These are phyloP conservation scores for Lepidonotus clava DNA, from an alignment of 2,888 invertebrate species.

Conservation along the genomic window DNA sequence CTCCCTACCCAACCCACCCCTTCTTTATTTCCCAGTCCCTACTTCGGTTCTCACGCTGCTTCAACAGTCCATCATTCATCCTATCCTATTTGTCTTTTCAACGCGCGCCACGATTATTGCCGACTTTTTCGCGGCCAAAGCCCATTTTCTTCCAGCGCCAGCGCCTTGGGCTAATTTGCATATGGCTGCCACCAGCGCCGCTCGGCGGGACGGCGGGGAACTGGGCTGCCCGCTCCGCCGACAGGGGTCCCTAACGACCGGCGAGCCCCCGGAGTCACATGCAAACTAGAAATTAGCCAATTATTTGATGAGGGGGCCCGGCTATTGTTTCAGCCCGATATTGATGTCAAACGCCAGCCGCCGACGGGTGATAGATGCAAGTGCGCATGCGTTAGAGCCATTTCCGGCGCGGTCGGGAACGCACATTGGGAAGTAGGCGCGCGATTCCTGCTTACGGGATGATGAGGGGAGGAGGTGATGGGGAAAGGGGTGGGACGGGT, in stretches of 20 bases:
- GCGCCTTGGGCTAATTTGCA: slow-evolving; percentile 29
- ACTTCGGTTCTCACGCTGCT: not conserved
- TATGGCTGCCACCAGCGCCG: slow-evolving; percentile 10
- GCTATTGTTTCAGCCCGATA: slow-evolving; percentile 47
- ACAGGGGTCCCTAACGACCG: not conserved
- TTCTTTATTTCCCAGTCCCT: not conserved
- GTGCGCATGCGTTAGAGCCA: slow-evolving; percentile 43
- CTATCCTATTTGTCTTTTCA: slow-evolving; percentile 29
- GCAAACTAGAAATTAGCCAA: slow-evolving; percentile 52
- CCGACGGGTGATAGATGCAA: slow-evolving; percentile 15
- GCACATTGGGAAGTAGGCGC: not conserved
- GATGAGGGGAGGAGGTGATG: too few species aligned
- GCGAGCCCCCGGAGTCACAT: not conserved
- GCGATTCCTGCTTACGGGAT: too few species aligned
- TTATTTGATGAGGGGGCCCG: slow-evolving; percentile 37
- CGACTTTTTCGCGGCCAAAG: slow-evolving; percentile 27
- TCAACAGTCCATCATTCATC: not conserved
- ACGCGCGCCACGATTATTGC: slow-evolving; percentile 33
- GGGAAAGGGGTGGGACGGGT: too few species aligned
- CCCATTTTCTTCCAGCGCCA: slow-evolving; percentile 17
- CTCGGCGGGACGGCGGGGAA: slow-evolving; percentile 24
- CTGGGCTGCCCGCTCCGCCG: not conserved
- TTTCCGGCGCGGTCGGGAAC: slow-evolving; percentile 40
- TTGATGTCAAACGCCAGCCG: slow-evolving; percentile 37
- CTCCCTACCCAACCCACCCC: slow-evolving; percentile 13